These are phyloP conservation scores for Hycleus phaleratus DNA, from an alignment of 1,140 invertebrate species.

Conservation along the genomic window DNA sequence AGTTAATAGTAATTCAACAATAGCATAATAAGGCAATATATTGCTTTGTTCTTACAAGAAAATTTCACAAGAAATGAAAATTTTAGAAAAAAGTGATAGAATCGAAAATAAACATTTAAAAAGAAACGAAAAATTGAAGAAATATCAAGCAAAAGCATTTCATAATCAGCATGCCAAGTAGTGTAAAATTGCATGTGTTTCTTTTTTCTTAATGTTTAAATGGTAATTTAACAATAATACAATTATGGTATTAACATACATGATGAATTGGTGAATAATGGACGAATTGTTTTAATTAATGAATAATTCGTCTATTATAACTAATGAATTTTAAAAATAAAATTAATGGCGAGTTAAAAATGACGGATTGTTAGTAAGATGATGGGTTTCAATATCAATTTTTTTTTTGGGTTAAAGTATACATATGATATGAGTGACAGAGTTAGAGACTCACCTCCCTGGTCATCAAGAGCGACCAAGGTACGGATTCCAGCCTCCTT, in stretches of 20 bases:
- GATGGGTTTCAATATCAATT: not conserved
- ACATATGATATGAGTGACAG: conserved; percentile 16
- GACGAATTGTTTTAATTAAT: too few species aligned
- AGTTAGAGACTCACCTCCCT: conserved; percentile 85
- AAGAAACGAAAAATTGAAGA: not conserved
- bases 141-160: too few species aligned
- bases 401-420: not conserved
- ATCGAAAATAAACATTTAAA: not conserved
- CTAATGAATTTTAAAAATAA: too few species aligned
- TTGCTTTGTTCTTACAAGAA: not conserved
- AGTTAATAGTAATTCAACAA: not conserved
- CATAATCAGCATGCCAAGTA: too few species aligned
- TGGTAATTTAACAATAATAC: too few species aligned
- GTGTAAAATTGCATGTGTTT: too few species aligned
- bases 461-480: conserved; percentile 97
- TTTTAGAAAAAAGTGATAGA: not conserved
- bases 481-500: conserved; percentile 99
- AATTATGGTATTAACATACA: too few species aligned
- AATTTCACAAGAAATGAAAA: conserved; percentile 4
- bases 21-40: too few species aligned
- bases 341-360: conserved; percentile 3
- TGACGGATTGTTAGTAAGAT: conserved; percentile 9
- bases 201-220: too few species aligned
- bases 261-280: too few species aligned
- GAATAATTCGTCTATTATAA: too few species aligned